Evolutionary conservation across 2,797 vertebrate species (phyloP), one percentile per base, ranked within the genome.

Genomic region (Tenualosa ilisha): DNA sequence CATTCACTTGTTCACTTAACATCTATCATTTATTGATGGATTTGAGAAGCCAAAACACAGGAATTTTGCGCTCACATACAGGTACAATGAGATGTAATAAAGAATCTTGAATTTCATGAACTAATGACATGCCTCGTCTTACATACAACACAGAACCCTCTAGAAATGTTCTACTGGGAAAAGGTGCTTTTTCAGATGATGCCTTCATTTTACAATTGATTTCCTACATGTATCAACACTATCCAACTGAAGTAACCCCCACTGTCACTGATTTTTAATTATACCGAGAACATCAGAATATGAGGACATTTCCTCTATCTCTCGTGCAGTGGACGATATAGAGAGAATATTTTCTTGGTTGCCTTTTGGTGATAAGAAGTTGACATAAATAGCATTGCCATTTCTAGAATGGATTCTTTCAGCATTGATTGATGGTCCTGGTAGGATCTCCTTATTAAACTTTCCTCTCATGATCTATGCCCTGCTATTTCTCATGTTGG

Each of bases 341-440:
- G 9, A 72, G 11, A 13, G 15, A 37, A 37, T 72, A 72, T 68
- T 72, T 72, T 72, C 65, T 26, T 72, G 65, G 65, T 37, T 72
- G 65, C 65, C 26, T 72, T 37, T 72, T 72, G 31, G 65, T 72
- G 26, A 72, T 37, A 37, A 72, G 65, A 72, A 37, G 65, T 72
- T 72, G 65, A 72, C 26, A 72, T 72, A 72, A 37, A 72, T 72
- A 72, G 65, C 26, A 37, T 37, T 37, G 65, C 9, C 65, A 37
- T 37, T 13, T 37, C 31, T 31, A 6, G 31, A 13, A 37, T 72
- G 65, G 65, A 37, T 68, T 37, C 26, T 9, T 37, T 72, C 65
- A 5, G 65, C 65, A 72, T 72, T 72, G 65, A 72, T 72, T 72
- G 65, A 72, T 72, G 65, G 65, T 5, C 9, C 11, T 1, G 65